Evolutionary conservation across 2,888 invertebrate species (phyloP).

Genomic region (Dyspetes luteomarginatus): DNA sequence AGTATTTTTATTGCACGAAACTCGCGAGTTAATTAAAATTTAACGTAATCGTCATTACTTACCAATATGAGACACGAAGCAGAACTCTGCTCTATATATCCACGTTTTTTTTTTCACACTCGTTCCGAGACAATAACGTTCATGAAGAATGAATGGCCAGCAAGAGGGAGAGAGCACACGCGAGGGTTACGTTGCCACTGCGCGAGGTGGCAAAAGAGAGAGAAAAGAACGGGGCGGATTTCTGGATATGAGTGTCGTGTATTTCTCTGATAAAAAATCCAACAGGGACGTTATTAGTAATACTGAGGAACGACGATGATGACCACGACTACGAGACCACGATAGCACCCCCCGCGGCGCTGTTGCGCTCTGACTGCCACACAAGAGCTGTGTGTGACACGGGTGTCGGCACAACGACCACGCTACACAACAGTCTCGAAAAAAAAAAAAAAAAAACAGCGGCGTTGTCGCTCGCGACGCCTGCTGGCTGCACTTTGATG

Average conservation of each 20-base stretch:
- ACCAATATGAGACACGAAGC: neutral
- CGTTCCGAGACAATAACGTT: slow-evolving; percentile 57
- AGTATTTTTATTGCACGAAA: neutral
- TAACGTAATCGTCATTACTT: neutral
- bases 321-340: slow-evolving; percentile 44
- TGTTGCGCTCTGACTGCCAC: slow-evolving; percentile 56
- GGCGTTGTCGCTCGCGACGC: neutral
- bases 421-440: neutral
- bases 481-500: slow-evolving; percentile 46
- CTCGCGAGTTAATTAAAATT: neutral
- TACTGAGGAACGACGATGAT: slow-evolving; percentile 14
- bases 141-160: slow-evolving; percentile 58
- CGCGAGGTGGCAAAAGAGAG: slow-evolving; percentile 28
- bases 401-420: neutral
- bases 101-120: slow-evolving; percentile 24
- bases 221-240: slow-evolving; percentile 69
- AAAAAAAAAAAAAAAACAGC: neutral
- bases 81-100: slow-evolving; percentile 3
- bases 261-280: slow-evolving; percentile 52
- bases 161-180: slow-evolving; percentile 11
- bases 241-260: slow-evolving; percentile 50
- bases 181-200: slow-evolving; percentile 12
- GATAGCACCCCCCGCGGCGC: slow-evolving; percentile 42
- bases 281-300: slow-evolving; percentile 57
- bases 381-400: slow-evolving; percentile 16